phyloP scores from a whole-genome alignment of 2,797 vertebrate species.

The Sylvilagus floridanus region DNA sequence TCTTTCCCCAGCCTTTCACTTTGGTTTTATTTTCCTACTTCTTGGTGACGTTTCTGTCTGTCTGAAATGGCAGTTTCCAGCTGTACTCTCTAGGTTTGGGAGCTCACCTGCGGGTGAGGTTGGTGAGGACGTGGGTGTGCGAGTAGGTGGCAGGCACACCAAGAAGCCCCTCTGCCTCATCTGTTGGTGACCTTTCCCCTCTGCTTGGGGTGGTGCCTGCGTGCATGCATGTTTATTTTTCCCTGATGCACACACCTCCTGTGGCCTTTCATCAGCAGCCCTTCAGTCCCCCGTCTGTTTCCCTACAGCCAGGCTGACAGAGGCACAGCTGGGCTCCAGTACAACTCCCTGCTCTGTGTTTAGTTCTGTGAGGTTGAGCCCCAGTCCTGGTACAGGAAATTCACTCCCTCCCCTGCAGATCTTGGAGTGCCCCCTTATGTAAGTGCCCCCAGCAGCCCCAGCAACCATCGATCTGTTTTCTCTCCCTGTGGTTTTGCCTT shows the following conservation, averaged over 20 bases:
- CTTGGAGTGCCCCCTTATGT: background rate
- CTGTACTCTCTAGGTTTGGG: background rate
- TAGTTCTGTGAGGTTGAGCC: background rate
- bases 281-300: background rate
- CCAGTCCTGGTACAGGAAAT: background rate
- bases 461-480: background rate
- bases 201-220: no score
- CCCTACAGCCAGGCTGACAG: background rate
- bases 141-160: background rate
- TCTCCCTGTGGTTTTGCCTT: background rate
- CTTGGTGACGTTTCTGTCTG: background rate
- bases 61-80: background rate
- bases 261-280: background rate
- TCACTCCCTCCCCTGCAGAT: background rate
- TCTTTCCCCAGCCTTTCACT: background rate
- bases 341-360: no score
- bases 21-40: background rate
- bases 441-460: background rate
- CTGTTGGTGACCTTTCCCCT: no score
- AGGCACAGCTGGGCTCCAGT: background rate
- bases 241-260: no score
- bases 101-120: background rate
- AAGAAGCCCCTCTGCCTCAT: background rate
- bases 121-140: no score
- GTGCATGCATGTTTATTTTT: accelerated